A percentile compares a stretch with the other conserved stretches of the same genome.
Conservation (phyloP, 2,113 vertebrate species). For the Syngnathoides biaculeatus region DNA sequence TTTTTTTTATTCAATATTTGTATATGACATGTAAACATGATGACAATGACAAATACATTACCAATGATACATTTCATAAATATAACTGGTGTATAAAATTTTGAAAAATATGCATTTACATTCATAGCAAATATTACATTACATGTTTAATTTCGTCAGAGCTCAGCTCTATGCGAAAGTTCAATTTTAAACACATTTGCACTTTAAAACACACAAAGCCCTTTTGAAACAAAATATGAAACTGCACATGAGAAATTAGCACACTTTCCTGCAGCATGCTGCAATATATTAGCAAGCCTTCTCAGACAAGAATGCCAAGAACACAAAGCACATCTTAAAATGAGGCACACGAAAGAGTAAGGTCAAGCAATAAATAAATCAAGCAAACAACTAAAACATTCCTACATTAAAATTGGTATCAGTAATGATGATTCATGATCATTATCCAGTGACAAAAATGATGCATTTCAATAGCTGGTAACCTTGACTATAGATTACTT, state of each 20-base stretch:
- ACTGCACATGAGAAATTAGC: constrained; percentile 33
- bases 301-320: constrained; percentile 31
- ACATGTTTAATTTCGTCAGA: constrained; percentile 52
- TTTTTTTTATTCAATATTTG: constrained; percentile 30
- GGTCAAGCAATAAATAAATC: constrained; percentile 16
- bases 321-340: constrained; percentile 29
- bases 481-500: constrained; percentile 39
- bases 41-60: constrained; percentile 38
- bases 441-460: constrained; percentile 31
- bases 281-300: constrained; percentile 16
- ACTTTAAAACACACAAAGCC: constrained; percentile 61
- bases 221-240: constrained; percentile 59
- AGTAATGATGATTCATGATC: constrained; percentile 16
- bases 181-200: constrained; percentile 55
- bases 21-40: constrained; percentile 52
- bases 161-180: constrained; percentile 62
- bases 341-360: constrained; percentile 46
- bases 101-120: constrained; percentile 75
- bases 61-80: constrained; percentile 63
- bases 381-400: constrained; percentile 46
- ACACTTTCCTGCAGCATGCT: constrained; percentile 28
- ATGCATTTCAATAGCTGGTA: constrained; percentile 24
- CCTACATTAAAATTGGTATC: constrained; percentile 48
- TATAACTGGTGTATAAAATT: constrained; percentile 71
- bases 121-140: constrained; percentile 71